A percentile compares a stretch with the other conserved stretches of the same genome.
Conservation (phyloP, 2,888 invertebrate genomes). For the Rapana venosa region DNA sequence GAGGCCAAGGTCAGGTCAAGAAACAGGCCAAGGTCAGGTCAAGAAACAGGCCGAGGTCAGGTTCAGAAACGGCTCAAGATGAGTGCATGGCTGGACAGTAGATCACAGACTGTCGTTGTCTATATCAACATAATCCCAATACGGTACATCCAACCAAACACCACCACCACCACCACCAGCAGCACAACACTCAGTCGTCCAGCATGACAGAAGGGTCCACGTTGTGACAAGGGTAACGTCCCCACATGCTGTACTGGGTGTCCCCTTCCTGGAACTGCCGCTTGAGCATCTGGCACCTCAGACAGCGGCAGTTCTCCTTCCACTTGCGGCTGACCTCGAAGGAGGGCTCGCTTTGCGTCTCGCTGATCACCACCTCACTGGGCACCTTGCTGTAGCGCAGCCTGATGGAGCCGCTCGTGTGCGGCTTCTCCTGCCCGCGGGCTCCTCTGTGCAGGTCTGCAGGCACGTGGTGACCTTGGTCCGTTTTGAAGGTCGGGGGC, state of each 20-base stretch:
- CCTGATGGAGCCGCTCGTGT: slow-evolving; percentile 34
- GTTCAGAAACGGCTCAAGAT: too few relatives aligned
- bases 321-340: slow-evolving; percentile 57
- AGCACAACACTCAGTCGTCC: slow-evolving; percentile 34
- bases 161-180: too few relatives aligned
- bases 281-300: slow-evolving; percentile 67
- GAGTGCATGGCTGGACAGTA: too few relatives aligned
- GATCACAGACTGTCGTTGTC: too few relatives aligned
- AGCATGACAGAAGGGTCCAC: slow-evolving; percentile 41
- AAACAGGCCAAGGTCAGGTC: too few relatives aligned
- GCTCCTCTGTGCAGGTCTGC: not conserved
- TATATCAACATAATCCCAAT: too few relatives aligned
- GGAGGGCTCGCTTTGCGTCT: slow-evolving; percentile 48
- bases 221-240: slow-evolving; percentile 65
- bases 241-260: slow-evolving; percentile 64
- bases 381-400: slow-evolving; percentile 31
- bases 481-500: not conserved
- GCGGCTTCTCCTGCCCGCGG: slow-evolving; percentile 28
- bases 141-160: too few relatives aligned
- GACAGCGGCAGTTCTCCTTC: slow-evolving; percentile 66
- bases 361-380: slow-evolving; percentile 36
- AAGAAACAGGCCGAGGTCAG: too few relatives aligned
- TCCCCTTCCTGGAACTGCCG: slow-evolving; percentile 65
- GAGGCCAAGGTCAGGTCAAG: too few relatives aligned
- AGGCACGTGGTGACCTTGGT: not conserved